Evolutionary conservation across 2,113 vertebrate genomes (phyloP), one percentile per base, ranked within the genome.

Genomic region (Myotis lucifugus): DNA sequence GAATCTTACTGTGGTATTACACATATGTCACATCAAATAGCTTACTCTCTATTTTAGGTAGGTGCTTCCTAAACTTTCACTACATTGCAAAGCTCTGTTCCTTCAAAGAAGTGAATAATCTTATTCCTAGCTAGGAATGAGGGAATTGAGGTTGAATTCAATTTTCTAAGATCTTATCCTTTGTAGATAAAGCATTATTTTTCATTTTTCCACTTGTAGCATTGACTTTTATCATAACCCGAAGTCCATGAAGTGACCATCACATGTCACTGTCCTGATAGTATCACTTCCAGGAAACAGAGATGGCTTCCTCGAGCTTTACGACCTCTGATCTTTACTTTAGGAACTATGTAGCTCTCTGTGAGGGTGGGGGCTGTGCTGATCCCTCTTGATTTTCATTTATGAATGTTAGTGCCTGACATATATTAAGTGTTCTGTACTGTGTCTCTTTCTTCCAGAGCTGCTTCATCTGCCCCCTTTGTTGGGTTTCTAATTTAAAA

Each of bases 181-280:
- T 86, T 92, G 42, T 52, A 86, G 91, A 88, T 85, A 92, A 59
- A 89, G 34, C n/a, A 61, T 46, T 18, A 40, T 66, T 50, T 37
- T 91, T 91, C 42, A 79, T 48, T 79, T 93, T 90, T 40, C 17
- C 23, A 32, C 46, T 61, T 73, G 14, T 85, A 72, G 64, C 14
- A 61, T 27, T 88, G 27, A 59, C 25, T 91, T 81, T 94, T 32
- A 27, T 40, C 64, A 32, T 81, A 94, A 29, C 25, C 9, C 50
- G 40, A 90, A 34, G 25, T 73, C 54, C 48, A 37, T 79, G 21
- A 77, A 85, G 52, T 91, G 46, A 61, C 4, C 29, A 15, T 6
- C 25, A 2, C 5, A n/a, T 76, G 27, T n/a, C 25, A 66, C 9
- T 29, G 5, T 85, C 23, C 54, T 7, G 85, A 3, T 23, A 59